Base-by-base conservation (phyloP, 1,140 invertebrate genomes). In the Drosophila rufa region DNA sequence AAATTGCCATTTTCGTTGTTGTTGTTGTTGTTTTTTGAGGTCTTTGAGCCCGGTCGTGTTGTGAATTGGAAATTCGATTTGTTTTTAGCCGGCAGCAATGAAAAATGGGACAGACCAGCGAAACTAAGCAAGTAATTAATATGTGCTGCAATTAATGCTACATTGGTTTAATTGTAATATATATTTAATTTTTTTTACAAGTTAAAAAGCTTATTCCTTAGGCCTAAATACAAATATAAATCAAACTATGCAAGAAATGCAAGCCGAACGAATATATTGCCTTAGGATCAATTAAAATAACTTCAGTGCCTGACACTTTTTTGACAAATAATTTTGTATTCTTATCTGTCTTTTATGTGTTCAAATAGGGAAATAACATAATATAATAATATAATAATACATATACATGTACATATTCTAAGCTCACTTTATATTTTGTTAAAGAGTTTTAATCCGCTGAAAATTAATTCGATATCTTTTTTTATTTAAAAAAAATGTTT, bases 1-100 rank as follows among this genome's bases (percentile, higher is more conserved):
- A 85, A 85, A 85, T 85, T 85, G 79, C 75, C 79, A 82, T 79
- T 85, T 80, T 74, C 46, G 67, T 17, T 43, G 66, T 38, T 51
- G 25, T 56, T 58, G 43, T 68, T 64, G 61, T 62, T 64, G 67
- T 67, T 62, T 36, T 53, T 57, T 61, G 40, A 48, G 48, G 57
- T 69, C 51, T 67, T 73, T 78, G 70, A 59, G 73, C 62, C 59
- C 58, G 82, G 66, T 79, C 82, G 82, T 82, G 82, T 70, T 69
- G 51, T 56, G 82, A 85, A 85, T 85, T 75, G 65, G 46, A 74
- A 80, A 84, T 73, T 71, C 48, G 68, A 47, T 61, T 66, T 79
- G 51, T 73, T 79, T 79, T 46, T 45, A 71, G 69, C 62, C 64
- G 64, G 68, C 46, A 60, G 46, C 75, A 50, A 64, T 60, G 61